Percentiles rank a stretch among this genome's conserved stretches.
These are phyloP conservation scores for Chromis chromis DNA, from an alignment of 2,797 vertebrate genomes.

Conservation along the genomic window DNA sequence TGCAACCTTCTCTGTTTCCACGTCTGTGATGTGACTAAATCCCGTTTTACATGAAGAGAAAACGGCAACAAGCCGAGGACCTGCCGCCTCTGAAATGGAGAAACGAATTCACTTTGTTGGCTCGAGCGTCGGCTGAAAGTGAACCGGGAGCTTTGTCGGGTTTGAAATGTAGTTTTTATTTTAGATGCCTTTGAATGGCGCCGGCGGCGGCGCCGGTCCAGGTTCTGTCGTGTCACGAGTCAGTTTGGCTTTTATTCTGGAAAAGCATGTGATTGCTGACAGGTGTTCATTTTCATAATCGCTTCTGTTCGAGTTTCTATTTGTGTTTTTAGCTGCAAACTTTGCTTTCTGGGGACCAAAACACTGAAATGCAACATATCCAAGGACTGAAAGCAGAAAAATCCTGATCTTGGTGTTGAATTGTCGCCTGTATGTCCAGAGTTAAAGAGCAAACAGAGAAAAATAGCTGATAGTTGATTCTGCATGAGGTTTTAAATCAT, in stretches of 20 bases:
- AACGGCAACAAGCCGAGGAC: slow-evolving; percentile 13
- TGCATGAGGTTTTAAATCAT: neutral
- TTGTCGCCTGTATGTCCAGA: too few species aligned
- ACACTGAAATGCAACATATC: neutral
- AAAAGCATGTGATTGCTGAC: slow-evolving; percentile 29
- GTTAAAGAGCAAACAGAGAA: too few species aligned
- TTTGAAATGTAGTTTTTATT: neutral
- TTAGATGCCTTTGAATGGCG: slow-evolving; percentile 18
- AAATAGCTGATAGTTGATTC: too few species aligned
- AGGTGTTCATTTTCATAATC: slow-evolving; percentile 57
- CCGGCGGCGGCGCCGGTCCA: neutral
- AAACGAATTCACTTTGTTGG: slow-evolving; percentile 35
- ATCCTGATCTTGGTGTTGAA: neutral
- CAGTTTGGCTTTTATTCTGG: slow-evolving; percentile 31
- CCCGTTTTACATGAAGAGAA: slow-evolving; percentile 33
- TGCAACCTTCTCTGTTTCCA: slow-evolving; percentile 30
- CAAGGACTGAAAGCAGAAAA: neutral
- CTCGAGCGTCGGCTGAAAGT: slow-evolving; percentile 16
- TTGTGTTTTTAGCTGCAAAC: neutral
- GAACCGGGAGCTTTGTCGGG: neutral
- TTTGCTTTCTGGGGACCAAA: neutral
- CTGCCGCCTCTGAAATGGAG: slow-evolving; percentile 50
- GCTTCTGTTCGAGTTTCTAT: slow-evolving; percentile 10
- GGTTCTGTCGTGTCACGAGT: slow-evolving; percentile 13
- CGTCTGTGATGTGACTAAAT: slow-evolving; percentile 60